Base-by-base conservation (phyloP, 2,113 vertebrate genomes). In the Perccottus glenii region DNA sequence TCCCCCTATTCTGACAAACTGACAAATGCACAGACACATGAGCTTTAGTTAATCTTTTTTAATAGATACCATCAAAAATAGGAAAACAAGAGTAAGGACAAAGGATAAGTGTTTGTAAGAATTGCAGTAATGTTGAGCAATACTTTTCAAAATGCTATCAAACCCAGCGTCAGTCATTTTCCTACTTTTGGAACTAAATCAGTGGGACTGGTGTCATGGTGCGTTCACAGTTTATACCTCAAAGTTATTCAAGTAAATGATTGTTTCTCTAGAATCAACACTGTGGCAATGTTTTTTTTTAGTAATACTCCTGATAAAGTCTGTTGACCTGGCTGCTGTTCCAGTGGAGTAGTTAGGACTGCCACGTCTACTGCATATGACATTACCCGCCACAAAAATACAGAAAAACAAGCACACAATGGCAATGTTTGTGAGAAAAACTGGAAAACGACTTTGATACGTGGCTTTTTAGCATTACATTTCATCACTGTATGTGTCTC, bases 21-120 rank as follows among this genome's bases (percentile, higher is more conserved):
- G 47, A 43, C 45, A 35, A 73, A 55, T 6, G 27, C 6, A 50
- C 42, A 40, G 38, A 61, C n/a, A n/a, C 61, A 66, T 51, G 35
- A n/a, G 43, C 40, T 33, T 73, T 42, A 73, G 66, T 87, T 79
- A 81, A 83, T 87, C 77, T 46, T 64, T 66, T 85, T 88, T 86
- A 83, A 84, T 89, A 78, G 76, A 78, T 74, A 86, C 64, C 77
- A 77, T 82, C 72, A 73, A 78, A 80, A 66, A 80, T 8, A 72
- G 16, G 66, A 2, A 80, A 76, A 78, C 65, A 67, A 65, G 36
- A 73, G 65, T 77, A 78, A 53, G 70, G 69, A 50, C 45, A n/a
- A 78, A 77, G 72, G 53, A 58, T 14, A 55, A 69, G 36, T 9
- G 46, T 57, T 64, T 27, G 52, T 9, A 75, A 76, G 19, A 16